Evolutionary conservation across 92 coral and sea anemone genomes (phyloP).

Genomic region (Epizoanthus stellaris): DNA sequence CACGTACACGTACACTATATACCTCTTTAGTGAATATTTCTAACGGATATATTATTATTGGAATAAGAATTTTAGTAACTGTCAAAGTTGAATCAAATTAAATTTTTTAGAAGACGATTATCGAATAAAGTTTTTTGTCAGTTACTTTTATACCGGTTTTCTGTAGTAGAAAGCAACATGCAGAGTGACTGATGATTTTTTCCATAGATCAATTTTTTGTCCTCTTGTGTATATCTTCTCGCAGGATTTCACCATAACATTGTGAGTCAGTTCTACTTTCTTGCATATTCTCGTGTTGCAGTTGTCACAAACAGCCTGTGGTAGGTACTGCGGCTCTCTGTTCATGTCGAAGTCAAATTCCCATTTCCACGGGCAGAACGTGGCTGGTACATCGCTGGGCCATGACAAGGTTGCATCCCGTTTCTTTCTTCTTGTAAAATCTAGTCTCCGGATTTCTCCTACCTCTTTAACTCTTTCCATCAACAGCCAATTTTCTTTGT

Average conservation of each 20-base stretch:
- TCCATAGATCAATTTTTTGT: constrained; percentile 8
- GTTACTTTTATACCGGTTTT: too few relatives aligned
- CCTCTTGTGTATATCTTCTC: constrained; percentile 15
- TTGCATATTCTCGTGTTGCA: constrained; percentile 6
- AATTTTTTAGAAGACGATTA: too few relatives aligned
- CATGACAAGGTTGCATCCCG: not conserved
- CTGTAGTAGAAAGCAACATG: constrained; percentile 37
- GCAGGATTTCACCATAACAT: constrained; percentile 26
- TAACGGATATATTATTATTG: too few relatives aligned
- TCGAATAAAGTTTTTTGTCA: too few relatives aligned
- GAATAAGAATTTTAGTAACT: too few relatives aligned
- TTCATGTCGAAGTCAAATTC: constrained; percentile 29
- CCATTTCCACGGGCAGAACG: constrained; percentile 44
- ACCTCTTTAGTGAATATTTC: too few relatives aligned
- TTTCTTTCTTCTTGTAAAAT: constrained; percentile 1
- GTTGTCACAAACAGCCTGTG: constrained; percentile 25
- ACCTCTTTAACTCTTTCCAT: not conserved
- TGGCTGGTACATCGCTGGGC: constrained; percentile 34
- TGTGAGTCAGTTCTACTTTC: constrained; percentile 5
- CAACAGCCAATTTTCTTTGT: constrained; percentile 16
- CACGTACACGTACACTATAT: too few relatives aligned
- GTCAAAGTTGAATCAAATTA: too few relatives aligned
- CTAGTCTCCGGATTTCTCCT: not conserved
- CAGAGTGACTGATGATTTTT: constrained; percentile 7
- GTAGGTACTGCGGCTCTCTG: constrained; percentile 34